Conservation (phyloP, 2,888 invertebrate genomes). For the Pycnomerus fuliginosus region DNA sequence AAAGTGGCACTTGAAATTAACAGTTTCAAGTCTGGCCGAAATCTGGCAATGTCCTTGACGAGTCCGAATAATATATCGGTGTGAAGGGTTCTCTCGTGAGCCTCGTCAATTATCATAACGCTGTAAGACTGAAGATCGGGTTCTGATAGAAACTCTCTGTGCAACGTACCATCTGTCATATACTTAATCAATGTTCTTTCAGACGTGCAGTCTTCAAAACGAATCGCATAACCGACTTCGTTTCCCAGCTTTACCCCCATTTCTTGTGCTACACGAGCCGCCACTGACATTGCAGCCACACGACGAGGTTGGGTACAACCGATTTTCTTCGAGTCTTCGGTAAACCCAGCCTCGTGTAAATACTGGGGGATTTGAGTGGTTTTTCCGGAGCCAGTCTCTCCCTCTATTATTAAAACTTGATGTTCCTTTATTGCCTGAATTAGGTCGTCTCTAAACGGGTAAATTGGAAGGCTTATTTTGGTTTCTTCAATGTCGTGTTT, state of each 20-base stretch:
- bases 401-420: constrained; percentile 91
- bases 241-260: constrained; percentile 95
- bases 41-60: constrained; percentile 92
- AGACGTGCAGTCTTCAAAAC: constrained; percentile 99
- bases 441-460: constrained; percentile 84
- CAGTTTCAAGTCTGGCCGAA: constrained; percentile 86
- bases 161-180: constrained; percentile 98
- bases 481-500: constrained; percentile 87
- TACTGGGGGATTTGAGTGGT: constrained; percentile 99
- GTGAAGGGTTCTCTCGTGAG: constrained; percentile 93
- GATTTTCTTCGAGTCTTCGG: constrained; percentile 68
- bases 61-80: constrained; percentile 98
- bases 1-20: constrained; percentile 97
- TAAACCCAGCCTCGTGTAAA: constrained; percentile 90
- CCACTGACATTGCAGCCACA: constrained; percentile 99
- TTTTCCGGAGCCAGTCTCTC: constrained; percentile 98
- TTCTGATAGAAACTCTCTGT: constrained; percentile 95
- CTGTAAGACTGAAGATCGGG: constrained; percentile 95
- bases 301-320: constrained; percentile 97
- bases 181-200: constrained; percentile 96
- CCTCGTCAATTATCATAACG: constrained; percentile 99
- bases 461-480: constrained; percentile 89
- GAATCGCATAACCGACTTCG: constrained; percentile 86
- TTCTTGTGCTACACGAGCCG: constrained; percentile 96
- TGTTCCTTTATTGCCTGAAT: constrained; percentile 88